A percentile compares a stretch with the other conserved stretches of the same genome.
Conservation (phyloP, 2,113 vertebrate species). For the Indicator indicator region DNA sequence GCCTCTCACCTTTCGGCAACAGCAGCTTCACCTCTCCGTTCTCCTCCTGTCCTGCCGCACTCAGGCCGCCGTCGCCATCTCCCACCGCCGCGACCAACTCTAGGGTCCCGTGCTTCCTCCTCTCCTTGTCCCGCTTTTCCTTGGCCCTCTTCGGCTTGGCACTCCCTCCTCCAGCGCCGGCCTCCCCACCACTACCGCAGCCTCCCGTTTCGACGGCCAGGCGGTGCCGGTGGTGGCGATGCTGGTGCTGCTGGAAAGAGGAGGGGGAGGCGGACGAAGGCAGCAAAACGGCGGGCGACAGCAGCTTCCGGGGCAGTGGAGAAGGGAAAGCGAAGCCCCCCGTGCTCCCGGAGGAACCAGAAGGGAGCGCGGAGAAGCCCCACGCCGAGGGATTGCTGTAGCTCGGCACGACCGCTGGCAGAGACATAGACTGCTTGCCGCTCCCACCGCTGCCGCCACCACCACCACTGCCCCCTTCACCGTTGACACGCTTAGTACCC, state of each 20-base stretch:
- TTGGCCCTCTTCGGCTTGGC: slow-evolving; percentile 82
- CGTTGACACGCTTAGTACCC: slow-evolving; percentile 86
- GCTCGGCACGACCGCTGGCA: slow-evolving; percentile 60
- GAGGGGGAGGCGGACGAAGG: slow-evolving; percentile 54
- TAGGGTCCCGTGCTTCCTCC: slow-evolving; percentile 74
- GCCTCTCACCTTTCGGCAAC: slow-evolving; percentile 81
- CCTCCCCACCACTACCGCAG: neutral
- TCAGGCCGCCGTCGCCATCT: slow-evolving; percentile 65
- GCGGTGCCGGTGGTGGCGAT: slow-evolving; percentile 55
- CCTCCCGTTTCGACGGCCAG: slow-evolving; percentile 1
- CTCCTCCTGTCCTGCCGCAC: slow-evolving; percentile 81
- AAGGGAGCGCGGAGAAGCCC: slow-evolving; percentile 77
- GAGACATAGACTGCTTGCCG: slow-evolving; percentile 63
- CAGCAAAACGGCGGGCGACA: slow-evolving; percentile 66
- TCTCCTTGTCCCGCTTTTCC: slow-evolving; percentile 85
- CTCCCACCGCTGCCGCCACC: slow-evolving; percentile 75
- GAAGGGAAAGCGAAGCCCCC: slow-evolving; percentile 72
- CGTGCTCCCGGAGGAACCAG: slow-evolving; percentile 17
- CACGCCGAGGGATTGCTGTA: slow-evolving; percentile 77
- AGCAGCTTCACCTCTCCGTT: slow-evolving; percentile 89
- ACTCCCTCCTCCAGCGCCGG: slow-evolving; percentile 7
- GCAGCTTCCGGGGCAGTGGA: slow-evolving; percentile 80
- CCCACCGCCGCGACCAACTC: slow-evolving; percentile 45
- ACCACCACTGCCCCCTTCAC: slow-evolving; percentile 77
- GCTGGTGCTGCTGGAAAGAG: slow-evolving; percentile 50